These are phyloP conservation scores for Eptesicus fuscus DNA, from an alignment of 2,113 vertebrate genomes.

Conservation along the genomic window DNA sequence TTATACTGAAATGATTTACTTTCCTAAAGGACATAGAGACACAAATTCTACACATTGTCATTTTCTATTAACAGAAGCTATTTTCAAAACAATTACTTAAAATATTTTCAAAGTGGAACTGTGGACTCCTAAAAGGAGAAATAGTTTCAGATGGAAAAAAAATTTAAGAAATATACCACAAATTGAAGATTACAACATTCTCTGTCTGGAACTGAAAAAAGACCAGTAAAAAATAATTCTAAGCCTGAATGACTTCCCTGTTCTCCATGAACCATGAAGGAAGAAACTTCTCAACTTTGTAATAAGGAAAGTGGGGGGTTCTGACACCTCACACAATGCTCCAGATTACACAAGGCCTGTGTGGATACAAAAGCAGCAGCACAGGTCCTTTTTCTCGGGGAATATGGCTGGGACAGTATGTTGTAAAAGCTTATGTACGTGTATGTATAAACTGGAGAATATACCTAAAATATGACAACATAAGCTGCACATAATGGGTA, in stretches of 20 bases:
- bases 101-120: constrained; percentile 29
- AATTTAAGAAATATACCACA: constrained; percentile 3
- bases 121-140: constrained; percentile 13
- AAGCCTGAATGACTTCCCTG: background rate
- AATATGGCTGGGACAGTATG: background rate
- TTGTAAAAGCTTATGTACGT: background rate
- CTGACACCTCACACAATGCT: background rate
- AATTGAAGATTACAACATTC: constrained; percentile 37
- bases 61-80: background rate
- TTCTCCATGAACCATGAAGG: background rate
- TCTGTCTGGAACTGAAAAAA: constrained; percentile 30
- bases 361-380: background rate
- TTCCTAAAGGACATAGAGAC: background rate
- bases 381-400: background rate
- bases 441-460: background rate
- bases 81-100: constrained; percentile 45
- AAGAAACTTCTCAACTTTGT: constrained; percentile 18
- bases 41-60: background rate
- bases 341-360: background rate
- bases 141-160: background rate
- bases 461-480: background rate
- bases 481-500: background rate
- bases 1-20: background rate
- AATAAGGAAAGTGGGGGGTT: background rate
- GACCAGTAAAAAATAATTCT: background rate